Evolutionary conservation across 2,113 vertebrate species (phyloP).

Genomic region (Pungitius pungitius): DNA sequence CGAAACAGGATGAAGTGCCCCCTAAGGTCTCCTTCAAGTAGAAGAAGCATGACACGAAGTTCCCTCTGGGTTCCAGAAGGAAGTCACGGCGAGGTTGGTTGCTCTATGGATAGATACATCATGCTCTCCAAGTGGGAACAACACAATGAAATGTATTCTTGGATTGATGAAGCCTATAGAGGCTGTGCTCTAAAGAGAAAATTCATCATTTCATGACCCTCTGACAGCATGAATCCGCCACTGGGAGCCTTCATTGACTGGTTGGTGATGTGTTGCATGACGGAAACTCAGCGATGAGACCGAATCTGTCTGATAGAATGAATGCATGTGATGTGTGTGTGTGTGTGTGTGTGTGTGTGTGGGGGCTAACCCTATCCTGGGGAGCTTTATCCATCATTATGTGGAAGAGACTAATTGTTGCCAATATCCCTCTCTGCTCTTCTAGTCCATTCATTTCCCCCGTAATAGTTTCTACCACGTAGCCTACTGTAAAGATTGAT

Average conservation of each 20-base stretch:
- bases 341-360: constrained; percentile 9
- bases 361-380: constrained; percentile 10
- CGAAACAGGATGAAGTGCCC: background rate
- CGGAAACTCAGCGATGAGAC: constrained; percentile 30
- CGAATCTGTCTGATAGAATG: constrained; percentile 25
- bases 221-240: background rate
- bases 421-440: constrained; percentile 46
- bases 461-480: constrained; percentile 34
- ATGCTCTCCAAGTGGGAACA: background rate
- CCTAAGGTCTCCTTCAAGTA: background rate
- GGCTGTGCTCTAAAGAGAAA: background rate
- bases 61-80: background rate
- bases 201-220: background rate
- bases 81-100: background rate
- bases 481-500: constrained; percentile 54
- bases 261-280: constrained; percentile 32
- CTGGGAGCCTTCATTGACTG: background rate
- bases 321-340: background rate
- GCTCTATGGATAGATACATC: background rate
- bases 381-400: constrained; percentile 53
- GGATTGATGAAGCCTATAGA: background rate
- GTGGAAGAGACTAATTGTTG: constrained; percentile 46
- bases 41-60: background rate
- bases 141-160: background rate
- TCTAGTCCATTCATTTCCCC: constrained; percentile 46